These are phyloP conservation scores for Galagoides demidoff DNA, from an alignment of 2,797 vertebrate species.

Conservation along the genomic window DNA sequence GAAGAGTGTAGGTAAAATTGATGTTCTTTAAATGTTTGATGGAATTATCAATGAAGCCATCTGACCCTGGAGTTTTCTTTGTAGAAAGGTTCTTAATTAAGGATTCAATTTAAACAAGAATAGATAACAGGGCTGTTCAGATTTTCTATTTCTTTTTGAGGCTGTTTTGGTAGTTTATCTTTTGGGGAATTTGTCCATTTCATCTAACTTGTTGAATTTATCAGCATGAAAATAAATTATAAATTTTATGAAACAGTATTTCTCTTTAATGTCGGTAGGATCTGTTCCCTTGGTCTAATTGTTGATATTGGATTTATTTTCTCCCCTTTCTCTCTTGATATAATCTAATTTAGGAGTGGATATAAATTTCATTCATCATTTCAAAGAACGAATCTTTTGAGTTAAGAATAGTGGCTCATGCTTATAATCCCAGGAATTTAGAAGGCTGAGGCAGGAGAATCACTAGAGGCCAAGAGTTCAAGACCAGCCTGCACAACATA, in stretches of 20 bases:
- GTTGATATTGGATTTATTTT: neutral
- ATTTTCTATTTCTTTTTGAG: neutral
- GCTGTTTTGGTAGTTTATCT: slow-evolving; percentile 1
- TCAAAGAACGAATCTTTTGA: slow-evolving; percentile 9
- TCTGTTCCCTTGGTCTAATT: neutral
- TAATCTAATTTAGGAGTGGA: neutral
- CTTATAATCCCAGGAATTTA: neutral
- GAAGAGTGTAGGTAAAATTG: neutral
- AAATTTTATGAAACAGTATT: neutral
- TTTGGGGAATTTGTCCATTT: neutral
- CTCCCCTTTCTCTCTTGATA: neutral
- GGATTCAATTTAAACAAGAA: slow-evolving; percentile 13
- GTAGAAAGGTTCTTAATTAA: slow-evolving; percentile 47
- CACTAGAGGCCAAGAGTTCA: neutral
- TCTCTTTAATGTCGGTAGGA: slow-evolving; percentile 12
- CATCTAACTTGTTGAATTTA: slow-evolving; percentile 18
- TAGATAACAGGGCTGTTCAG: neutral
- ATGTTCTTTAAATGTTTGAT: neutral
- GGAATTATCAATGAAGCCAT: neutral
- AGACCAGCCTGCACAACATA: neutral
- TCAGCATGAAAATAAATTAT: slow-evolving; percentile 20
- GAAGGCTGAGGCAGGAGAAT: neutral
- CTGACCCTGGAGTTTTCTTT: neutral
- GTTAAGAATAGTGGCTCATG: neutral
- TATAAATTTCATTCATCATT: slow-evolving; percentile 4